phyloP scores from a whole-genome alignment of 2,888 invertebrate genomes.

The Plebejus anna region DNA sequence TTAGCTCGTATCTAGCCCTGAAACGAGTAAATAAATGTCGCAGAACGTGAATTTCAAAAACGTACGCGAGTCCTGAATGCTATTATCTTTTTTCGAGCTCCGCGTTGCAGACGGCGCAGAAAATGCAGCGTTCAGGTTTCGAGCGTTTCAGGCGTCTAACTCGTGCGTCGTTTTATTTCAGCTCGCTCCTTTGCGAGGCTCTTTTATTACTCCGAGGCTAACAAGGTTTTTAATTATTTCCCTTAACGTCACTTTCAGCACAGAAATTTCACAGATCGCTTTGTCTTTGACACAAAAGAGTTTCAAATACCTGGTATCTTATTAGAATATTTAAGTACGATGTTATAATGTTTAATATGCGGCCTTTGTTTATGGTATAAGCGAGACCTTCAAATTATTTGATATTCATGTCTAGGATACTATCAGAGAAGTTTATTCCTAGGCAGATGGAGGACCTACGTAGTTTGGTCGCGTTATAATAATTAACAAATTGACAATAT shows the following conservation, averaged over 20 bases:
- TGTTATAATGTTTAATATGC: background rate
- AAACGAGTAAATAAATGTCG: background rate
- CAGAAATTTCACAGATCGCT: slow-evolving; percentile 35
- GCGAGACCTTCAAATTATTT: background rate
- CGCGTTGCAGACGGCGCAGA: slow-evolving; percentile 71
- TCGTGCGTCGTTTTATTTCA: slow-evolving; percentile 61
- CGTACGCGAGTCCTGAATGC: slow-evolving; percentile 3
- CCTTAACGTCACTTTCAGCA: slow-evolving; percentile 71
- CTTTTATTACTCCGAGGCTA: slow-evolving; percentile 70
- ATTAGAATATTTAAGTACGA: background rate
- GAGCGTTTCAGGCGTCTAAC: slow-evolving; percentile 44
- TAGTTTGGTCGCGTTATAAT: too few relatives aligned
- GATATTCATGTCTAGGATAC: too few relatives aligned
- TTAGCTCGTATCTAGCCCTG: slow-evolving; percentile 8
- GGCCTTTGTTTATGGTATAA: background rate
- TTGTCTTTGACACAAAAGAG: slow-evolving; percentile 28
- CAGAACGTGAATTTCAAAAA: slow-evolving; percentile 13
- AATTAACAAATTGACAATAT: too few relatives aligned
- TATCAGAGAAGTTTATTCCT: too few relatives aligned
- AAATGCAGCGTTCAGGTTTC: slow-evolving; percentile 72
- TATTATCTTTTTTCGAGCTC: slow-evolving; percentile 68
- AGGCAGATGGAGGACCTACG: too few relatives aligned
- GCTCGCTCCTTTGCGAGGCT: slow-evolving; percentile 63
- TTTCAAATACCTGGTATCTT: slow-evolving; percentile 16
- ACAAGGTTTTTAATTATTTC: slow-evolving; percentile 79